Percentiles rank a stretch among this genome's conserved stretches.
Evolutionary conservation across 2,797 vertebrate species (phyloP).

Genomic region (Leptatherina wallacei): DNA sequence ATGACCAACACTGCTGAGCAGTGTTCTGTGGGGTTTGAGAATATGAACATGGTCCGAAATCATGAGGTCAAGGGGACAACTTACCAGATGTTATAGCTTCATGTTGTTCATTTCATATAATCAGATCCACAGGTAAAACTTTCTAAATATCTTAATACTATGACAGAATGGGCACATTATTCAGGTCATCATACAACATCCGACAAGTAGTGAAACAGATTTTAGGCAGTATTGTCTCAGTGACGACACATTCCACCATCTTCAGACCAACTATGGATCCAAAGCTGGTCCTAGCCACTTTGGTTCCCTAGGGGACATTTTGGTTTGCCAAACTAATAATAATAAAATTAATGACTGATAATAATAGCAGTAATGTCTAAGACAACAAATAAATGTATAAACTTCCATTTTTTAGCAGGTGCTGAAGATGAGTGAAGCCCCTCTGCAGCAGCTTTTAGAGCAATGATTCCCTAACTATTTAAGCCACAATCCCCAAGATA

Average conservation of each 20-base stretch:
- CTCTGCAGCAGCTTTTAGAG: too few relatives aligned
- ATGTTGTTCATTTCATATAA: neutral
- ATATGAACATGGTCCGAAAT: neutral
- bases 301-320: too few relatives aligned
- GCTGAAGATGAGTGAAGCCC: too few relatives aligned
- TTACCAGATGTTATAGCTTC: neutral
- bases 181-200: neutral
- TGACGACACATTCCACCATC: neutral
- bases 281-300: too few relatives aligned
- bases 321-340: too few relatives aligned
- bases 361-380: too few relatives aligned
- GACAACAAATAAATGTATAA: too few relatives aligned
- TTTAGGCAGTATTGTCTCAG: neutral
- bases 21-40: neutral
- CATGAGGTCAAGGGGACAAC: constrained; percentile 26
- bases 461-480: too few relatives aligned
- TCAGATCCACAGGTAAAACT: neutral
- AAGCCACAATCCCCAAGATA: too few relatives aligned
- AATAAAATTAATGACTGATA: too few relatives aligned
- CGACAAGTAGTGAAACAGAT: too few relatives aligned
- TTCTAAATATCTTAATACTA: neutral
- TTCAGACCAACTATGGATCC: neutral
- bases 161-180: neutral
- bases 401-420: too few relatives aligned
- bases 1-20: neutral